Evolutionary conservation across 1,140 invertebrate genomes (phyloP).

Genomic region (Temnothorax curvispinosus): DNA sequence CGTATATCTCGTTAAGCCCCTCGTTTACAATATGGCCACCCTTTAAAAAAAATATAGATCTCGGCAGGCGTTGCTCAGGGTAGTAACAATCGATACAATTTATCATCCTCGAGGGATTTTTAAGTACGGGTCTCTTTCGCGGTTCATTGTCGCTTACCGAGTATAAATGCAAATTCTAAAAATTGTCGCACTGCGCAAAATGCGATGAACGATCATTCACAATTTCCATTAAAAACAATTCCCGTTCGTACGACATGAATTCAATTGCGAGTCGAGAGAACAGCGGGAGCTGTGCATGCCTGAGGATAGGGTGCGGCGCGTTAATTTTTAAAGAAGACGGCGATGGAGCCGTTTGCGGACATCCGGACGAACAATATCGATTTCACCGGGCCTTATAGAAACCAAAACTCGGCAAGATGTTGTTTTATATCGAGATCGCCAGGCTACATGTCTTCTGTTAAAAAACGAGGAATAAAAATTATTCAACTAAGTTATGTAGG

Average conservation of each 20-base stretch:
- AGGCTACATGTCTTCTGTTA: background rate
- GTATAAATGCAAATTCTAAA: background rate
- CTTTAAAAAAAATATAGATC: constrained; percentile 8
- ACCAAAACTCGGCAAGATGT: background rate
- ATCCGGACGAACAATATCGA: constrained; percentile 36
- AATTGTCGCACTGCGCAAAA: constrained; percentile 14
- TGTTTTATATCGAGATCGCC: background rate
- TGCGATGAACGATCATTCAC: background rate
- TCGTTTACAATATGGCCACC: background rate
- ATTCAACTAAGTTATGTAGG: background rate
- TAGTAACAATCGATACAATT: constrained; percentile 40
- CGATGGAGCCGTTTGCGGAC: constrained; percentile 32
- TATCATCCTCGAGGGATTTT: constrained; percentile 30
- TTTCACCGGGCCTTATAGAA: constrained; percentile 12
- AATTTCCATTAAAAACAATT: background rate
- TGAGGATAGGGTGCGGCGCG: background rate
- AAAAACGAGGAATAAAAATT: background rate
- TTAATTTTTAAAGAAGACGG: constrained; percentile 40
- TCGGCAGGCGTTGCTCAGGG: background rate
- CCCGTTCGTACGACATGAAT: background rate
- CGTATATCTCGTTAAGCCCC: constrained; percentile 15
- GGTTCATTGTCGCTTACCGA: background rate
- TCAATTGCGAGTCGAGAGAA: background rate
- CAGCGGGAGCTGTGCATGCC: background rate
- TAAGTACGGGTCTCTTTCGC: background rate